Evolutionary conservation across 1,140 invertebrate genomes (phyloP).

Genomic region (Cotesia vestalis): DNA sequence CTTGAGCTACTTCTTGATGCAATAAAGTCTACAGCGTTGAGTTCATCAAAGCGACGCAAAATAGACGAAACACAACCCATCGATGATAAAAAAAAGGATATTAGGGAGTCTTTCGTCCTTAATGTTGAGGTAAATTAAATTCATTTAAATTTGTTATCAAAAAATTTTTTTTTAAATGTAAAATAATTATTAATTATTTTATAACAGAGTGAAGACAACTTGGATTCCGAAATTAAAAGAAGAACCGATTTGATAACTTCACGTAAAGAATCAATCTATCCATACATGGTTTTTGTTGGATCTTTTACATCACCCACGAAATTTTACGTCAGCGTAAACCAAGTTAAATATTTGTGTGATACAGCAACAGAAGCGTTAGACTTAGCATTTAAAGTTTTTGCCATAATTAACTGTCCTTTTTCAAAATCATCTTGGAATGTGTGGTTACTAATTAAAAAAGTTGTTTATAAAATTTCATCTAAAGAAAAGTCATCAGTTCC

Average conservation of each 20-base stretch:
- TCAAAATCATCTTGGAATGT: not conserved
- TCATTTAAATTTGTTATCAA: not conserved
- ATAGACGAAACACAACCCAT: not conserved
- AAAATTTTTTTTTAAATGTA: not conserved
- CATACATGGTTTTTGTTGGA: slow-evolving; percentile 24
- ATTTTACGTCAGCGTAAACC: slow-evolving; percentile 1
- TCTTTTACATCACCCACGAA: not conserved
- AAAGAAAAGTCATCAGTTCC: slow-evolving; percentile 15
- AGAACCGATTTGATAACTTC: not conserved
- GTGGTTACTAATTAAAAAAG: slow-evolving; percentile 2
- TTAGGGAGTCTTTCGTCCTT: not conserved
- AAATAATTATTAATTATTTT: not conserved
- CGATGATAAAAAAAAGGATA: not conserved
- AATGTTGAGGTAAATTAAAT: not conserved
- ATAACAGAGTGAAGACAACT: not conserved
- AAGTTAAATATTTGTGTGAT: not conserved
- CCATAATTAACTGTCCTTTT: not conserved
- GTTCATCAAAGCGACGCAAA: not conserved
- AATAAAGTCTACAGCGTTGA: not conserved
- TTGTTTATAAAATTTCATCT: not conserved
- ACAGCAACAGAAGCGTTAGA: slow-evolving; percentile 11
- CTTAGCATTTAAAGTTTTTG: slow-evolving; percentile 4
- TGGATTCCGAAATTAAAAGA: slow-evolving; percentile 9
- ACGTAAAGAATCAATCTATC: slow-evolving; percentile 16
- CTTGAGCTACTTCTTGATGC: not conserved